phyloP scores from a whole-genome alignment of 2,113 vertebrate genomes.

The Octodon degus region DNA sequence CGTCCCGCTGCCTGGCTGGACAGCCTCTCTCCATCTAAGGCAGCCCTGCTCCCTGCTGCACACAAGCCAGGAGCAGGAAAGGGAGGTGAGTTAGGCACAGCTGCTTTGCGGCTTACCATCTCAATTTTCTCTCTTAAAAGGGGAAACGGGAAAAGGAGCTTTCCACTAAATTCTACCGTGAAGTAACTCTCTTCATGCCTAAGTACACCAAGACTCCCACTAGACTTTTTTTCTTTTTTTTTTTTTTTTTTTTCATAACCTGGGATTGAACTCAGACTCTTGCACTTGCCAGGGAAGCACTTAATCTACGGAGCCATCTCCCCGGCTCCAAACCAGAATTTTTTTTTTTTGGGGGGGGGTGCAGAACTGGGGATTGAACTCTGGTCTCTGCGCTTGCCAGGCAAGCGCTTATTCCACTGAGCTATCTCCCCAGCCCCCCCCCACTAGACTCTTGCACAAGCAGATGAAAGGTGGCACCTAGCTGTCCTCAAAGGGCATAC shows the following conservation, averaged over 20 bases:
- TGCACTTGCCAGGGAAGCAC: too few relatives aligned
- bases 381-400: too few relatives aligned
- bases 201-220: background rate
- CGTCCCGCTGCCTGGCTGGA: background rate
- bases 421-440: too few relatives aligned
- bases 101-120: background rate
- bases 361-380: too few relatives aligned
- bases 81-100: background rate
- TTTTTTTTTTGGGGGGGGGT: too few relatives aligned
- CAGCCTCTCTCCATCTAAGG: background rate
- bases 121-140: constrained; percentile 4
- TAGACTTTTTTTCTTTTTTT: background rate
- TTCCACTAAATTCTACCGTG: background rate
- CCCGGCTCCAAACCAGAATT: too few relatives aligned
- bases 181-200: background rate
- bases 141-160: background rate
- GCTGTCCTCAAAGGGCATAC: background rate
- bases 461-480: background rate
- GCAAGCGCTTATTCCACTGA: too few relatives aligned
- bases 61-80: background rate
- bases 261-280: too few relatives aligned
- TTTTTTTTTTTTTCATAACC: too few relatives aligned
- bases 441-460: background rate
- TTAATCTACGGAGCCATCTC: too few relatives aligned
- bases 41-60: background rate